phyloP scores from a whole-genome alignment of 2,797 vertebrate genomes.

The Octomys mimax region DNA sequence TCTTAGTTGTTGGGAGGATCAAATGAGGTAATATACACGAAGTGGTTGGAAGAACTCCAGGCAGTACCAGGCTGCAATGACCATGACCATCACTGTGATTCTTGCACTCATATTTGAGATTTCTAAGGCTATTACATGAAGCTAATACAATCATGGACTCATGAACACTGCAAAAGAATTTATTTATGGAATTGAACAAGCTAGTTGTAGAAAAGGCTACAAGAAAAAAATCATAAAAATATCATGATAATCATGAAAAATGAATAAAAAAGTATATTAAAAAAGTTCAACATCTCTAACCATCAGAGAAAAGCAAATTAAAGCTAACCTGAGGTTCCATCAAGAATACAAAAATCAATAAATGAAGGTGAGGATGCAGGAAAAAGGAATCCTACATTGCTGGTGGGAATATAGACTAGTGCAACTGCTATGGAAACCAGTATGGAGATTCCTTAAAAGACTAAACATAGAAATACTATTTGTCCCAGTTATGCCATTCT shows the following conservation, averaged over 20 bases:
- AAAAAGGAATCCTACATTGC: not conserved
- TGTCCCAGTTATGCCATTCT: no score
- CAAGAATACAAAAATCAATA: not conserved
- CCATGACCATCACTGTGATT: not conserved
- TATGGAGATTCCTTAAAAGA: no score
- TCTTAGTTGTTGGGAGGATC: not conserved
- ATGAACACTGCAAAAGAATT: not conserved
- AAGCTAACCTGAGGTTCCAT: not conserved
- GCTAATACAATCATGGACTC: not conserved
- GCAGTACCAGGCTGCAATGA: not conserved
- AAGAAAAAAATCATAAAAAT: slow-evolving; percentile 37
- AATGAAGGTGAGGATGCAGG: not conserved
- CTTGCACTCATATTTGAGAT: not conserved
- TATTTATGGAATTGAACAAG: slow-evolving; percentile 38
- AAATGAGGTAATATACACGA: not conserved
- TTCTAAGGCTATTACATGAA: not conserved
- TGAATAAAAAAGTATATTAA: not conserved
- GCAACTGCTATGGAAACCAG: no score
- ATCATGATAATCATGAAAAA: slow-evolving; percentile 6
- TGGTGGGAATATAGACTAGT: not conserved
- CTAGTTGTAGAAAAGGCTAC: slow-evolving; percentile 32
- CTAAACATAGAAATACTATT: no score
- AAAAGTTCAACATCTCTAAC: not conserved
- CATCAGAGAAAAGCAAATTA: not conserved
- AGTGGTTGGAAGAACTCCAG: not conserved